These are phyloP conservation scores for Odocoileus virginianus DNA, from an alignment of 2,113 vertebrate genomes.

Conservation along the genomic window DNA sequence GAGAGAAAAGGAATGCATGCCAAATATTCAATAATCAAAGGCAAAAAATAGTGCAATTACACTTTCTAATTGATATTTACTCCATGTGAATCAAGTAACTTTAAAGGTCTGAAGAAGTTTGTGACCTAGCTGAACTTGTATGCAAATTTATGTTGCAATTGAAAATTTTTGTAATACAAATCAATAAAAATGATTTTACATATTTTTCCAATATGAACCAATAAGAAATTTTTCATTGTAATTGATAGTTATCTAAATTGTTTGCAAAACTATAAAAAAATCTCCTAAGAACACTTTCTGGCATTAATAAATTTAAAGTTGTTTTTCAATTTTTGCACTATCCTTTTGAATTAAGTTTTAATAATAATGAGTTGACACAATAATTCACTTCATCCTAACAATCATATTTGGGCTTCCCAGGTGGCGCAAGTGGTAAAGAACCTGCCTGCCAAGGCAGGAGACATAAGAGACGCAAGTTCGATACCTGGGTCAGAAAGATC, in stretches of 20 bases:
- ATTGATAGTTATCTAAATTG: neutral
- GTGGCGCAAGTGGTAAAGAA: neutral
- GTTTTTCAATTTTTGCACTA: neutral
- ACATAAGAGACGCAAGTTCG: neutral
- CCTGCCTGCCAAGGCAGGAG: neutral
- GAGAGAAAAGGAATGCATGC: neutral
- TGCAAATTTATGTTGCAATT: constrained; percentile 19
- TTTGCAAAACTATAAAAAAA: constrained; percentile 2
- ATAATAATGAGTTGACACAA: neutral
- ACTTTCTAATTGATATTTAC: neutral
- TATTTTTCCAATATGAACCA: neutral
- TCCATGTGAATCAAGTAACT: neutral
- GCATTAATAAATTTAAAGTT: constrained; percentile 10
- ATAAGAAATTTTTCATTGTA: neutral
- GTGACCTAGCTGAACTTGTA: neutral
- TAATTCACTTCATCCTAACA: neutral
- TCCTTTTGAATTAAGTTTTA: constrained; percentile 18
- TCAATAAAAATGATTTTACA: neutral
- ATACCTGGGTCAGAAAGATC: neutral
- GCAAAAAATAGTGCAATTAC: neutral
- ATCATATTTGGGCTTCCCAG: neutral
- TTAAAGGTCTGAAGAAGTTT: neutral
- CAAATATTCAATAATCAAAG: constrained; percentile 1
- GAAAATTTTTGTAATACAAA: constrained; percentile 5
- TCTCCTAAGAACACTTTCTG: neutral